Conservation (phyloP, 2,797 vertebrate genomes). For the Petrocephalus schoutedeni region DNA sequence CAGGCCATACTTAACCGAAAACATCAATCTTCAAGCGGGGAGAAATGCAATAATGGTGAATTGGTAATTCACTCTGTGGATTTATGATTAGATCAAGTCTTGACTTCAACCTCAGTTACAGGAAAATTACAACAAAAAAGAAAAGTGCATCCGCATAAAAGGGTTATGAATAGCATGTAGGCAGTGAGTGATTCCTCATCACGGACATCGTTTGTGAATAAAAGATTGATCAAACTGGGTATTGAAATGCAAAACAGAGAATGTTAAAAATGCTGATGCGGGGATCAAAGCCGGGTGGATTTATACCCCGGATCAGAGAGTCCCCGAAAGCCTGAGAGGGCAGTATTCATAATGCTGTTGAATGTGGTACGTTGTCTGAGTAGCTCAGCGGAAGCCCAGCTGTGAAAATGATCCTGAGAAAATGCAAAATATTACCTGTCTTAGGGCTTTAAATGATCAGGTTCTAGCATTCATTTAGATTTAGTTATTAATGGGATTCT, state of each 20-base stretch:
- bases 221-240: background rate
- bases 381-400: background rate
- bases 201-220: background rate
- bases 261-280: background rate
- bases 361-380: background rate
- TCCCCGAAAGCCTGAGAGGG: background rate
- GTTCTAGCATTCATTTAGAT: background rate
- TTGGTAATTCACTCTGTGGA: background rate
- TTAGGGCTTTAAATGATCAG: background rate
- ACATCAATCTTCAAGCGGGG: background rate
- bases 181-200: background rate
- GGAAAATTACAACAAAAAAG: background rate
- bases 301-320: background rate
- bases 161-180: background rate
- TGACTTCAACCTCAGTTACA: background rate
- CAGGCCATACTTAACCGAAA: background rate
- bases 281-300: background rate
- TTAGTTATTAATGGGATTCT: background rate
- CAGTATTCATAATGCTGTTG: background rate
- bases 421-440: background rate
- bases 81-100: background rate
- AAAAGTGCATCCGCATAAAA: background rate
- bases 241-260: background rate
- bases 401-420: background rate
- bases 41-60: background rate